Evolutionary conservation across 2,113 vertebrate genomes (phyloP), one percentile per base, ranked within the genome.

Genomic region (Oreamnos americanus): DNA sequence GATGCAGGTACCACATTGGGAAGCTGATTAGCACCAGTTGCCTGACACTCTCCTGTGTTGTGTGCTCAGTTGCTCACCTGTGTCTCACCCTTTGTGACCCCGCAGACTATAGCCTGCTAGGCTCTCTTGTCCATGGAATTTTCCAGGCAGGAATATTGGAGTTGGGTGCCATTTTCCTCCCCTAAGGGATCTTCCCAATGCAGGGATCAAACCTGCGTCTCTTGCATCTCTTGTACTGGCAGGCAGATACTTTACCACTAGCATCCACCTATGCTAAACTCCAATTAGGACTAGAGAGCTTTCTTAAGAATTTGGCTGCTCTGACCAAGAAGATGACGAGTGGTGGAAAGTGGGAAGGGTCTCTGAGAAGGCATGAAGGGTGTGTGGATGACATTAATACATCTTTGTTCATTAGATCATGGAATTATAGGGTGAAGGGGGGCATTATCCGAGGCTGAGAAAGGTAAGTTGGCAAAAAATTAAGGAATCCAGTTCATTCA

Each of bases 341-440:
- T 43, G 19, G 19, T 16, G 6, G 39, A 57, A 14, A 43, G 13
- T 8, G 21, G 23, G 26, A 60, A 5, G 62, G 6, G 28, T 53
- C 47, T 89, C n/a, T 82, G 23, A n/a, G 64, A 83, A 64, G 26
- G 21, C 3, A 1, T 12, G 16, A 67, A n/a, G 51, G 30, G 67
- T 0, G 3, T 47, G 16, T 0, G 6, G 53, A 28, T 57, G 30
- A 11, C 47, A 45, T 11, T 25, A 39, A 28, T 4, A 11, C 45
- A 83, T 11, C 45, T 82, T 58, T 86, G 64, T 45, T 76, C 47
- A 81, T 15, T 30, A 47, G 36, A 79, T 60, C 21, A 17, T 28
- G 25, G n/a, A 25, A n/a, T 76, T 97, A 33, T 49, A 53, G 30
- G 62, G 87, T 2, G 14, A 88, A 84, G 53, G 16, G 43, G 8